phyloP scores from a whole-genome alignment of 2,797 vertebrate genomes.

The Dermochelys coriacea region DNA sequence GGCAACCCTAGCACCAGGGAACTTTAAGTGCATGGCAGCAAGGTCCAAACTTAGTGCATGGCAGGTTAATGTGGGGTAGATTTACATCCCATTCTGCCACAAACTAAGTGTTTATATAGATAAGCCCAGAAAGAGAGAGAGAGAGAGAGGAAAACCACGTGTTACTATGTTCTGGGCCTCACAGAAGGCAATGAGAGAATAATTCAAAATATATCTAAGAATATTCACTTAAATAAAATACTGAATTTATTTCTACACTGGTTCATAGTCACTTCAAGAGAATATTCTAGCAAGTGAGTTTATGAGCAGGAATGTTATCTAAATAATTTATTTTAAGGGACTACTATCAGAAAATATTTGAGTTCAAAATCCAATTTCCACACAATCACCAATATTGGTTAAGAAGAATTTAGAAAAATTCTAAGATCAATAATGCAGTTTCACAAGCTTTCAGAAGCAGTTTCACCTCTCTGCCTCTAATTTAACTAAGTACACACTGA shows the following conservation, averaged over 20 bases:
- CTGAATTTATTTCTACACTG: neutral
- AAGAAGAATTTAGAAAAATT: neutral
- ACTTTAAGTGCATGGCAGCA: neutral
- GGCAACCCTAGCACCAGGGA: neutral
- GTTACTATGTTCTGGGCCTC: neutral
- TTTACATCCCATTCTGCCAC: neutral
- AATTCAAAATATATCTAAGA: neutral
- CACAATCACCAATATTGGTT: fast-evolving
- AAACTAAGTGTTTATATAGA: neutral
- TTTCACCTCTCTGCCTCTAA: neutral
- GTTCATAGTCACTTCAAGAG: neutral
- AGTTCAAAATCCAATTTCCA: neutral
- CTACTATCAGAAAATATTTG: neutral
- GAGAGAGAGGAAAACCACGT: neutral
- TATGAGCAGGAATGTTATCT: neutral
- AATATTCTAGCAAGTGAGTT: neutral
- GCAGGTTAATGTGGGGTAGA: neutral
- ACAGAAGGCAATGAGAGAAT: neutral
- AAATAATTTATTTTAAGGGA: neutral
- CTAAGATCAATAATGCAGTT: neutral
- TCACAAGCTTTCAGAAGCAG: neutral
- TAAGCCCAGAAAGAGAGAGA: neutral
- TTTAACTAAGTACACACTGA: fast-evolving
- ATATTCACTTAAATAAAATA: neutral
- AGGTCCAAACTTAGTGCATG: neutral